Conservation (phyloP, 1,140 invertebrate genomes). For the Colletes gigas region DNA sequence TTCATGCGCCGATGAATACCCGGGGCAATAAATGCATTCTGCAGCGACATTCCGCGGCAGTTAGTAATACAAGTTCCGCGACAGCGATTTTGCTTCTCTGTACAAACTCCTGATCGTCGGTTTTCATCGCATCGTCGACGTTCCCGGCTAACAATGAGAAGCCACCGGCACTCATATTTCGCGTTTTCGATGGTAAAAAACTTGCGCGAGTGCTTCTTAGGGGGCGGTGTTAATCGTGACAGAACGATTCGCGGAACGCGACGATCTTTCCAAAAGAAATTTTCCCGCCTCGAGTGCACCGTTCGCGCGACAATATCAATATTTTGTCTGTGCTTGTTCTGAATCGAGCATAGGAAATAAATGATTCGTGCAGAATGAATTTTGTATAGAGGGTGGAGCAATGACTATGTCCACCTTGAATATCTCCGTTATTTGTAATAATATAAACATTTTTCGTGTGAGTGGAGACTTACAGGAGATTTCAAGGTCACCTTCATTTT, state of each 20-base stretch:
- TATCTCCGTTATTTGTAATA: too few relatives aligned
- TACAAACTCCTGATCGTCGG: not conserved
- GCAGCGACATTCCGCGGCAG: constrained; percentile 27
- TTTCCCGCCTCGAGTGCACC: too few relatives aligned
- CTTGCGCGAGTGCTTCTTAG: not conserved
- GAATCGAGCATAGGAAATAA: not conserved
- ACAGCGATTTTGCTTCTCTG: constrained; percentile 30
- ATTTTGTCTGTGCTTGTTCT: too few relatives aligned
- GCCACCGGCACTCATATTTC: not conserved
- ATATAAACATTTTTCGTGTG: too few relatives aligned
- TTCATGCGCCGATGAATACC: constrained; percentile 49
- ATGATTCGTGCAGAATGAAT: too few relatives aligned
- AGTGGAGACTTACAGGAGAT: too few relatives aligned
- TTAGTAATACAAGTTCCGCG: constrained; percentile 35
- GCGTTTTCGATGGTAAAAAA: not conserved
- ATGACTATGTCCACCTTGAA: too few relatives aligned
- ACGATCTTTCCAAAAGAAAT: too few relatives aligned
- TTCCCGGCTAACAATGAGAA: not conserved
- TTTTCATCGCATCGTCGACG: not conserved
- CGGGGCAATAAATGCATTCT: constrained; percentile 37
- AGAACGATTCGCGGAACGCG: not conserved
- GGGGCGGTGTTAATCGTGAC: not conserved
- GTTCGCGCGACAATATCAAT: too few relatives aligned
- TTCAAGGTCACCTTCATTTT: too few relatives aligned
- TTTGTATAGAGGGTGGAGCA: too few relatives aligned